phyloP scores from a whole-genome alignment of 2,797 vertebrate species.

The Rhabdomys pumilio region DNA sequence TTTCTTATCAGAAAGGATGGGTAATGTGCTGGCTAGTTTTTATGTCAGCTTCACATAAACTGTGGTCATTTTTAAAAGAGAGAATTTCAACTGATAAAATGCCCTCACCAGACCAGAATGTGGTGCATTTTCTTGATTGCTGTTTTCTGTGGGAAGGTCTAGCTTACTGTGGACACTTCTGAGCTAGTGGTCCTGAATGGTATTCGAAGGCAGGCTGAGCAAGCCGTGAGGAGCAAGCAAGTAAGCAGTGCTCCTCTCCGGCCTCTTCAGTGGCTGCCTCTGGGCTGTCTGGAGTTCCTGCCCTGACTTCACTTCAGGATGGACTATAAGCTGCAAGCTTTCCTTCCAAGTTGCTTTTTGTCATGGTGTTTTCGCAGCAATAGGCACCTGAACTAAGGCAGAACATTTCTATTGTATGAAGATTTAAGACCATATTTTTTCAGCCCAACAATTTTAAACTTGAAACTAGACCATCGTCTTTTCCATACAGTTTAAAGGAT shows the following conservation, averaged over 20 bases:
- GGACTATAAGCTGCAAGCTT: neutral
- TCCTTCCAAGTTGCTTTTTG: neutral
- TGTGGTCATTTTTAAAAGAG: neutral
- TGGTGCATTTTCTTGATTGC: neutral
- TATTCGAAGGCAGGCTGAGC: neutral
- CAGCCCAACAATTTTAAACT: slow-evolving; percentile 44
- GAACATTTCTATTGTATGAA: slow-evolving; percentile 81
- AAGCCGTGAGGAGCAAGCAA: neutral
- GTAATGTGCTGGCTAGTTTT: slow-evolving; percentile 16
- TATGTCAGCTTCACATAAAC: neutral
- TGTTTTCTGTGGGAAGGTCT: neutral
- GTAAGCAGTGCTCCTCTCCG: neutral
- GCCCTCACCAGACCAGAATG: neutral
- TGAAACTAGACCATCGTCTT: slow-evolving; percentile 79
- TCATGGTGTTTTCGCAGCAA: neutral
- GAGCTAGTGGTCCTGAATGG: neutral
- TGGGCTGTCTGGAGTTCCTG: neutral
- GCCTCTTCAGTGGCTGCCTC: neutral
- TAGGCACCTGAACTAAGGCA: too few relatives aligned
- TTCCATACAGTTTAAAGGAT: slow-evolving; percentile 49
- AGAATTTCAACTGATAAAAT: neutral
- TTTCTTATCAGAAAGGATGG: slow-evolving; percentile 86
- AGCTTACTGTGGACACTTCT: neutral
- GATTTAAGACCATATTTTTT: slow-evolving; percentile 70
- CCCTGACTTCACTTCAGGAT: neutral